phyloP scores from a whole-genome alignment of 2,113 vertebrate genomes.

The Varanus komodoensis region DNA sequence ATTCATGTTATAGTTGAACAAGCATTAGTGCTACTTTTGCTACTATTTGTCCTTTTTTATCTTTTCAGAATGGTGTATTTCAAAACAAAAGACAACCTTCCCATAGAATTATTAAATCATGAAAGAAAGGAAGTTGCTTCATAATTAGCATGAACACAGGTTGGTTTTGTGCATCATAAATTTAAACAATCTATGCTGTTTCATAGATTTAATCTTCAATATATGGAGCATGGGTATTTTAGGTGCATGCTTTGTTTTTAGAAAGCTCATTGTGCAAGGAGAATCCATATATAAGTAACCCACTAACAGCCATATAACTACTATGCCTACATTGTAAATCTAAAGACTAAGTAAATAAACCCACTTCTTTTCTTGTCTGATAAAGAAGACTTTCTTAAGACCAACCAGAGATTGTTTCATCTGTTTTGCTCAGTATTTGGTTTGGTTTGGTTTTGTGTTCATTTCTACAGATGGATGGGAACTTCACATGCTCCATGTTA shows the following conservation, averaged over 20 bases:
- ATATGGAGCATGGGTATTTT: neutral
- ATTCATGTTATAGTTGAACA: neutral
- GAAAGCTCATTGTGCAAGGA: neutral
- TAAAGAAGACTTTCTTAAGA: neutral
- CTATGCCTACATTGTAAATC: neutral
- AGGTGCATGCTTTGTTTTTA: neutral
- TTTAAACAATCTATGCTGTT: neutral
- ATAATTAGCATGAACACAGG: neutral
- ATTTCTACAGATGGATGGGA: slow-evolving; percentile 45
- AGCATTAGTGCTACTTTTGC: neutral
- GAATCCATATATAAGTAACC: neutral
- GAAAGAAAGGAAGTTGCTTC: neutral
- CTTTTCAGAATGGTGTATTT: neutral
- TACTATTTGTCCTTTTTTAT: neutral
- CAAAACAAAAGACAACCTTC: neutral
- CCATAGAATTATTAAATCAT: neutral
- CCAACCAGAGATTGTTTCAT: neutral
- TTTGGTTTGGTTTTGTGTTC: neutral
- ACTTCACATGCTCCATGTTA: slow-evolving; percentile 26
- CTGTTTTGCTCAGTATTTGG: slow-evolving; percentile 26
- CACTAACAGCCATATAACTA: neutral
- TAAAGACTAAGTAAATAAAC: neutral
- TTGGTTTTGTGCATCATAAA: neutral
- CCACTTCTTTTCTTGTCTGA: neutral
- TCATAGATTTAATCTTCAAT: neutral